Conservation (phyloP, 2,797 vertebrate species). For the Leptodon cayanensis region DNA sequence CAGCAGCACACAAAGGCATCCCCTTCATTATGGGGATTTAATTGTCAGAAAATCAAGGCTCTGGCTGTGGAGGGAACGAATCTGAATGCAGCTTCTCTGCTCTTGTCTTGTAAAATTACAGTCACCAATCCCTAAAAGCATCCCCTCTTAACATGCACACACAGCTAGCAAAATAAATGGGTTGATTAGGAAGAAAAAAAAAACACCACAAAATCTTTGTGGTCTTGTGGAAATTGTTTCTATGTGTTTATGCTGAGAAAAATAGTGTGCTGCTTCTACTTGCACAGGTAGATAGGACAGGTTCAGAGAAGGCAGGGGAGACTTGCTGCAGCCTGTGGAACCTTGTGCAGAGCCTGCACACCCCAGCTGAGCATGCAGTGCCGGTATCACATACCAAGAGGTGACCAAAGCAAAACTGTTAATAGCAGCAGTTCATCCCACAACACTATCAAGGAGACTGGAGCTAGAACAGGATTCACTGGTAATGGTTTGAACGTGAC, state of each 20-base stretch:
- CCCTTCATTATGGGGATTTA: conserved; percentile 24
- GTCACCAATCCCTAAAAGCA: conserved; percentile 38
- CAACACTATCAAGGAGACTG: not conserved
- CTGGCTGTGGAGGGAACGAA: conserved; percentile 8
- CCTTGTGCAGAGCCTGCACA: not conserved
- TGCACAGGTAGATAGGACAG: not conserved
- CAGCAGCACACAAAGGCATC: not conserved
- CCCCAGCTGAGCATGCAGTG: not conserved
- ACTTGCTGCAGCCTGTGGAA: not conserved
- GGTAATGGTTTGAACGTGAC: not conserved
- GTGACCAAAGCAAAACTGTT: not conserved
- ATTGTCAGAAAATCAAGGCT: conserved; percentile 43
- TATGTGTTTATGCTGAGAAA: not conserved
- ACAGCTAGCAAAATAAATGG: not conserved
- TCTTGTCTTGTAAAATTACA: conserved; percentile 49
- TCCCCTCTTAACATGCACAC: not conserved
- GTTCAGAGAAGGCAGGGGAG: not conserved
- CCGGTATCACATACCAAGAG: not conserved
- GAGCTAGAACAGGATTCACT: not conserved
- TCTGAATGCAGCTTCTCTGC: not conserved
- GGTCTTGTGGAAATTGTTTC: not conserved
- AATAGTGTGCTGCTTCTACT: not conserved
- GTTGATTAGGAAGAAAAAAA: not conserved
- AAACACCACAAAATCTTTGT: not conserved
- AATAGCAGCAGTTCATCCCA: not conserved